A percentile compares a stretch with the other conserved stretches of the same genome.
Evolutionary conservation across 2,888 invertebrate genomes (phyloP).

Genomic region (Cephus pulcher): DNA sequence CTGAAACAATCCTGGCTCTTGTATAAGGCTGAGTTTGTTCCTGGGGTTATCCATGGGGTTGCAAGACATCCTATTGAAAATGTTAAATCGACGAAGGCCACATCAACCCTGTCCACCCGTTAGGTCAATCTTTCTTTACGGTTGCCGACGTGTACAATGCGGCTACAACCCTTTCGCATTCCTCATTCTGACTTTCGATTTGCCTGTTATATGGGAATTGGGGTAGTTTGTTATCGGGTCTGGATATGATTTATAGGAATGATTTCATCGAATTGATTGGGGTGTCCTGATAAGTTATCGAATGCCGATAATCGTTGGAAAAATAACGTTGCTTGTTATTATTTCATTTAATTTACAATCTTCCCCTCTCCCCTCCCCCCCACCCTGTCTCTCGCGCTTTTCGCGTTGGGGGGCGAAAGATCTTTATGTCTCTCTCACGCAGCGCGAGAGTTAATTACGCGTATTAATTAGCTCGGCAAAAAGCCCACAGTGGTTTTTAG

Average conservation of each 20-base stretch:
- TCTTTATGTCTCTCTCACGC: neutral
- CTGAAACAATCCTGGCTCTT: neutral
- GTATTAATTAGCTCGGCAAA: constrained; percentile 28
- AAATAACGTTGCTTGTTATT: neutral
- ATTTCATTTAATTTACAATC: neutral
- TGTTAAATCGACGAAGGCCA: neutral
- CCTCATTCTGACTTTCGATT: neutral
- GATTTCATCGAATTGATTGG: neutral
- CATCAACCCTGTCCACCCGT: neutral
- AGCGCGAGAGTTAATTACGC: constrained; percentile 31
- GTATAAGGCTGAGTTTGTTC: neutral
- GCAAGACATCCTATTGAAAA: neutral
- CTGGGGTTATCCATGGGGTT: neutral
- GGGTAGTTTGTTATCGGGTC: neutral
- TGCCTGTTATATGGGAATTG: neutral
- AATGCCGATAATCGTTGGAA: neutral
- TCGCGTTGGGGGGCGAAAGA: neutral
- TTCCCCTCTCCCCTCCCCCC: too few relatives aligned
- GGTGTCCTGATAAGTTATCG: neutral
- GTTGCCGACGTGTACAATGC: neutral
- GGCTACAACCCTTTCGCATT: neutral
- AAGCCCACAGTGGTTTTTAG: neutral
- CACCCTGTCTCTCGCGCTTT: neutral
- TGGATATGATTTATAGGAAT: neutral
- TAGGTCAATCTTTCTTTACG: neutral